A percentile compares a stretch with the other conserved stretches of the same genome.
Conservation (phyloP, 1,140 invertebrate genomes). For the Neodiprion lecontei region DNA sequence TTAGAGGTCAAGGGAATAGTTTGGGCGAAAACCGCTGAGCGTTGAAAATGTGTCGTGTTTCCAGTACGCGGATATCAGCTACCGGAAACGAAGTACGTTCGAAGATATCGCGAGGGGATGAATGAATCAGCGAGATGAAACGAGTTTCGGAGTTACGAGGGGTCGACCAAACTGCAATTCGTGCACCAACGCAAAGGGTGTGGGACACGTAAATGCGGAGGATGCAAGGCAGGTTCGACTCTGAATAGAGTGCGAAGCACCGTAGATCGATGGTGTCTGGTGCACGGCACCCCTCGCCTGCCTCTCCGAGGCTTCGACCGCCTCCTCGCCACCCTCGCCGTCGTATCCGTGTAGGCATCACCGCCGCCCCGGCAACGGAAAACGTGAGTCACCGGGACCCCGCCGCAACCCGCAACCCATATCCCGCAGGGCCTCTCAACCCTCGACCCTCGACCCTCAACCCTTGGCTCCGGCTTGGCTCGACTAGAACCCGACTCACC, state of each 20-base stretch:
- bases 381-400: not conserved
- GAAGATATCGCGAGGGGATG: too few species aligned
- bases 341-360: not conserved
- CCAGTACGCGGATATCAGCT: too few species aligned
- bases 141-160: too few species aligned
- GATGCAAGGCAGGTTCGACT: conserved; percentile 4
- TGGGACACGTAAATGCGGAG: too few species aligned
- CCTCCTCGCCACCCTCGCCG: not conserved
- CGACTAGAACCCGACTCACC: not conserved
- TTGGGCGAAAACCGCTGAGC: too few species aligned
- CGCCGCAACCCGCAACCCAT: not conserved
- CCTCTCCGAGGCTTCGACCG: not conserved
- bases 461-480: not conserved
- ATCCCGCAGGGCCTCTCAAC: not conserved
- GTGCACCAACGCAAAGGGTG: too few species aligned
- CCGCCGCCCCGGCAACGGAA: not conserved
- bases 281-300: conserved; percentile 4
- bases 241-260: conserved; percentile 17
- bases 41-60: too few species aligned
- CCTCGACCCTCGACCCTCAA: not conserved
- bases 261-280: conserved; percentile 31
- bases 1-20: too few species aligned
- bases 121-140: too few species aligned
- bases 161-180: too few species aligned
- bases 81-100: too few species aligned